phyloP scores from a whole-genome alignment of 2,888 invertebrate genomes.

The Meta bourneti region DNA sequence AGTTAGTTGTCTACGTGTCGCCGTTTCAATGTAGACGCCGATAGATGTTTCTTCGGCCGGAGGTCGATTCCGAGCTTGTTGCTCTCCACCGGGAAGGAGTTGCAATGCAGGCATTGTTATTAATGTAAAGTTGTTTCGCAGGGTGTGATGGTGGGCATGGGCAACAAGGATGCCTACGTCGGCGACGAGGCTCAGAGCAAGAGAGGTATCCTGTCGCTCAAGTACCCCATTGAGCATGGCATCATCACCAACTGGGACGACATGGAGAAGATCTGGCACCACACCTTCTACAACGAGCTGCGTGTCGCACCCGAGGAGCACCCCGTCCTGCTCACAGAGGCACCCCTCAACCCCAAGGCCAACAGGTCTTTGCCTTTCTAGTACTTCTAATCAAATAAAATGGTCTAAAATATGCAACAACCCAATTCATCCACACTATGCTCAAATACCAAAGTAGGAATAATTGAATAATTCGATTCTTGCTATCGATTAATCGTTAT shows the following conservation, averaged over 20 bases:
- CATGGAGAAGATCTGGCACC: constrained; percentile 82
- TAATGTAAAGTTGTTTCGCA: constrained; percentile 54
- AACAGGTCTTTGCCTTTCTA: no score
- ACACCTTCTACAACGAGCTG: constrained; percentile 82
- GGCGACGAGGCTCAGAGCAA: constrained; percentile 89
- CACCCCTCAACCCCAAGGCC: constrained; percentile 93
- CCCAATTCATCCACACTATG: no score
- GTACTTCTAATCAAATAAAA: no score
- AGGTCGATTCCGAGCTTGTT: no score
- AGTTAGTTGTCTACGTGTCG: no score
- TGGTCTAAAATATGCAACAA: neutral
- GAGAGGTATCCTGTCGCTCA: constrained; percentile 83
- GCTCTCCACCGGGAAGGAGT: no score
- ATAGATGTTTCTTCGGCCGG: no score
- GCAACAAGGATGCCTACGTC: constrained; percentile 97
- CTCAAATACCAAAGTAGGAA: no score
- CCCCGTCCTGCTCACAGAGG: constrained; percentile 92
- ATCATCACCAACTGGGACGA: constrained; percentile 83
- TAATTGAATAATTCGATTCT: no score
- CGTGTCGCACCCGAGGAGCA: constrained; percentile 82
- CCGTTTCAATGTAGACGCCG: no score
- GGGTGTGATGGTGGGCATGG: constrained; percentile 95
- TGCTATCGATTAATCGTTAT: no score
- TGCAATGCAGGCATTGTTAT: no score
- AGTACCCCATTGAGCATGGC: constrained; percentile 83